These are phyloP conservation scores for Sinodicranocentrus sp. DNA, from an alignment of 2,888 invertebrate species.

Conservation along the genomic window DNA sequence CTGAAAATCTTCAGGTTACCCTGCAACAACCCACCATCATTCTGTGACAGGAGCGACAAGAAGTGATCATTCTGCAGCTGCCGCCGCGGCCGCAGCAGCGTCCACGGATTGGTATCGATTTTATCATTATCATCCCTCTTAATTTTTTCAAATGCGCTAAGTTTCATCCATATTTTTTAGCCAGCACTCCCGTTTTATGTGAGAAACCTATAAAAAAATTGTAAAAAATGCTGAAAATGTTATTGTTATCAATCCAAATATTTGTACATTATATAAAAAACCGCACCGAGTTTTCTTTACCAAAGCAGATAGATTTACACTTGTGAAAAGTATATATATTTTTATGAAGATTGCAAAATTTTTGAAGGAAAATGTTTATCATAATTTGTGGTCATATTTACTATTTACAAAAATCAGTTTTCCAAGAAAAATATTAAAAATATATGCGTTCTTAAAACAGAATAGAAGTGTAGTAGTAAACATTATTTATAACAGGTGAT, in stretches of 20 bases:
- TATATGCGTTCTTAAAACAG: too few relatives aligned
- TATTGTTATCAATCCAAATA: neutral
- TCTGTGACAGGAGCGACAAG: conserved; percentile 31
- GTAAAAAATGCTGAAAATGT: too few relatives aligned
- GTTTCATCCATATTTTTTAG: too few relatives aligned
- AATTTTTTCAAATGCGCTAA: conserved; percentile 28
- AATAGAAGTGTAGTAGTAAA: too few relatives aligned
- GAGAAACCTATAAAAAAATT: too few relatives aligned
- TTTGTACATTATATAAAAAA: conserved; percentile 3
- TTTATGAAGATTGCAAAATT: neutral
- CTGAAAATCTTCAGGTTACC: conserved; percentile 50
- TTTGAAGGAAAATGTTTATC: conserved; percentile 7
- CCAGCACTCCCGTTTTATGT: too few relatives aligned
- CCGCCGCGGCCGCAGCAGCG: conserved; percentile 51
- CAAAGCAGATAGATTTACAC: neutral
- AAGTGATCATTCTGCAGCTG: conserved; percentile 52
- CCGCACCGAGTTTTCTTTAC: conserved; percentile 1
- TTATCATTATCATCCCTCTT: conserved; percentile 60
- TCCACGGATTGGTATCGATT: conserved; percentile 58
- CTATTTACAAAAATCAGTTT: neutral
- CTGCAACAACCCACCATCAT: conserved; percentile 46
- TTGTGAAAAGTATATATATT: conserved; percentile 7
- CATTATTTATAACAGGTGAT: too few relatives aligned
- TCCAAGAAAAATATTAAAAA: too few relatives aligned
- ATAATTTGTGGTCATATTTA: neutral